These are phyloP conservation scores for Aphaenogaster floridana DNA, from an alignment of 1,140 invertebrate species.

Conservation along the genomic window DNA sequence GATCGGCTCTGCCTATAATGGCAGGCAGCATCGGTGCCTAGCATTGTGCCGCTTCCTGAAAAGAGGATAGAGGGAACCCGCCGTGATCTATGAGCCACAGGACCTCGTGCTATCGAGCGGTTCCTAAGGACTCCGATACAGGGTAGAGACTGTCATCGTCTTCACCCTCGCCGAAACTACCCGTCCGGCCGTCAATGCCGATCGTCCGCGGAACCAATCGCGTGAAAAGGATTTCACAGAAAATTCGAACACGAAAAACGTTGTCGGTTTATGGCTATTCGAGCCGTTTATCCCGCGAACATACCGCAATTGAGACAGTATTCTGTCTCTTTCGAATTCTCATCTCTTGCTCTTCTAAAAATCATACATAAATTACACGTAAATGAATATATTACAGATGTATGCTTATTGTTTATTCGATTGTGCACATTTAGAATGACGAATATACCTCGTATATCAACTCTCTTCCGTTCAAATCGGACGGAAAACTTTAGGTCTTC, in stretches of 20 bases:
- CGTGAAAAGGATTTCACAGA: constrained; percentile 85
- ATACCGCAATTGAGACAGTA: constrained; percentile 3
- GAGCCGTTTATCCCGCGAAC: constrained; percentile 9
- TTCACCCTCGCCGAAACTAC: constrained; percentile 4
- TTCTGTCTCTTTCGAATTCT: neutral
- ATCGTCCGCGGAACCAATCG: constrained; percentile 74
- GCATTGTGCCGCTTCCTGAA: constrained; percentile 74
- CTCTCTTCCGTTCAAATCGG: neutral
- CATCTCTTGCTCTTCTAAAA: constrained; percentile 4
- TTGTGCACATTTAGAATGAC: neutral
- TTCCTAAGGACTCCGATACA: neutral
- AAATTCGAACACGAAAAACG: constrained; percentile 78
- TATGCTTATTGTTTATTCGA: constrained; percentile 8
- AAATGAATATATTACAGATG: neutral
- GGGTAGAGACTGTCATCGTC: constrained; percentile 17
- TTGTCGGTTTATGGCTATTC: constrained; percentile 72
- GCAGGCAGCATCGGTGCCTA: constrained; percentile 25
- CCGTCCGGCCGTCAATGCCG: constrained; percentile 28
- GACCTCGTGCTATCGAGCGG: constrained; percentile 48
- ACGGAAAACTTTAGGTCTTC: neutral
- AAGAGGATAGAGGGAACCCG: constrained; percentile 44
- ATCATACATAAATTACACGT: neutral
- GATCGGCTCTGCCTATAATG: constrained; percentile 67
- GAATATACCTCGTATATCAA: neutral
- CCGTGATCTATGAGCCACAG: constrained; percentile 70